A percentile compares a stretch with the other conserved stretches of the same genome.
Conservation (phyloP, 2,888 invertebrate genomes). For the Galerucella pusilla region DNA sequence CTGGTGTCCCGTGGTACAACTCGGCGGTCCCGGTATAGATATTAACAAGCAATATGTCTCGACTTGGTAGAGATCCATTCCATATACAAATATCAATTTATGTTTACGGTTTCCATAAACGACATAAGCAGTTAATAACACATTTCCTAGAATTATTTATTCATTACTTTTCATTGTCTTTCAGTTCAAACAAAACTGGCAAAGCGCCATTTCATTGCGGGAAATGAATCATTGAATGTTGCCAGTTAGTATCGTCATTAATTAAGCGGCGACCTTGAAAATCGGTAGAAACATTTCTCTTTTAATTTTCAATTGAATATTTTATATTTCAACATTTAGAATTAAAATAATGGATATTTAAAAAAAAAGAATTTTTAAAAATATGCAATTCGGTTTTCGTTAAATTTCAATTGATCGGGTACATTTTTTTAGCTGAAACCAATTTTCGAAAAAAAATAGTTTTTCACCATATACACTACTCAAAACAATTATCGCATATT, state of each 20-base stretch:
- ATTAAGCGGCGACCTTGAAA: neutral
- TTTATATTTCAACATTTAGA: neutral
- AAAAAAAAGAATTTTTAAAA: too few species aligned
- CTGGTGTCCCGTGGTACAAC: too few species aligned
- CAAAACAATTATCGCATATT: too few species aligned
- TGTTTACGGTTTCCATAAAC: too few species aligned
- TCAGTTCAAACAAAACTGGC: slow-evolving; percentile 16
- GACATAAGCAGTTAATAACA: neutral
- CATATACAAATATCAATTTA: neutral
- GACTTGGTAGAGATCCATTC: neutral
- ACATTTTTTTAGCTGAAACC: too few species aligned
- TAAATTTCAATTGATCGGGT: too few species aligned
- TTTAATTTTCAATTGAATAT: neutral
- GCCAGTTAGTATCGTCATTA: neutral
- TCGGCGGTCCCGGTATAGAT: too few species aligned
- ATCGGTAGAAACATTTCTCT: too few species aligned
- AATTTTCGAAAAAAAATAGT: too few species aligned
- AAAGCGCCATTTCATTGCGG: slow-evolving; percentile 14
- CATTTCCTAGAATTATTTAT: slow-evolving; percentile 1
- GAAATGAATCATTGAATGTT: slow-evolving; percentile 19
- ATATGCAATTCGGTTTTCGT: too few species aligned
- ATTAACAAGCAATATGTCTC: neutral
- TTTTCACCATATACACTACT: too few species aligned
- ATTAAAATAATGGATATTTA: too few species aligned
- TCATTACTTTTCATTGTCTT: slow-evolving; percentile 8